These are phyloP conservation scores for Spilosoma lubricipeda DNA, from an alignment of 2,888 invertebrate species.

Conservation along the genomic window DNA sequence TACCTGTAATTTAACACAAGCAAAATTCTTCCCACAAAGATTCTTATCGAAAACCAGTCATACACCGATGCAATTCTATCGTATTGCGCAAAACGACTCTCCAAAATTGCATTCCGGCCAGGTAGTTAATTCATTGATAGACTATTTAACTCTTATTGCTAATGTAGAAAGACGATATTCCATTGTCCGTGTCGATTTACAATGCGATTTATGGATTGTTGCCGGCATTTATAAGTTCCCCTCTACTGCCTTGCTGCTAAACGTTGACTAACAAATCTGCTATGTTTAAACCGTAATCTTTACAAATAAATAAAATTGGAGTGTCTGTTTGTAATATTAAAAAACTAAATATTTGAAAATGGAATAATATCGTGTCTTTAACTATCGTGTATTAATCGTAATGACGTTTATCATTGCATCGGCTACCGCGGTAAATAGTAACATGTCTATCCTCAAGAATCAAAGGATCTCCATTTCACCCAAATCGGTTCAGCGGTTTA, in stretches of 20 bases:
- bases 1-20: conserved; percentile 37
- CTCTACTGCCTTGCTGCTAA: neutral
- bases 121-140: conserved; percentile 37
- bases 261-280: neutral
- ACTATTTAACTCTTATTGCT: conserved; percentile 42
- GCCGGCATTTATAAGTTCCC: conserved; percentile 22
- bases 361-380: no score
- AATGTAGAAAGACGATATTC: conserved; percentile 37
- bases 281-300: conserved; percentile 15
- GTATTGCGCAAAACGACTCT: conserved; percentile 63
- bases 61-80: conserved; percentile 62
- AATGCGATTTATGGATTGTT: conserved; percentile 39
- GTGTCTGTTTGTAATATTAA: no score
- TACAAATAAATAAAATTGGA: no score
- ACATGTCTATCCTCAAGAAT: no score
- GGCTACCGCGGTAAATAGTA: no score
- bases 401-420: no score
- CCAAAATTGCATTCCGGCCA: conserved; percentile 63
- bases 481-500: no score
- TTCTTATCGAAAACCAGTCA: conserved; percentile 61
- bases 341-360: no score
- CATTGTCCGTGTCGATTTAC: conserved; percentile 39
- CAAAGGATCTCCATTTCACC: no score
- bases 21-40: conserved; percentile 60
- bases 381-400: no score